Evolutionary conservation across 2,797 vertebrate genomes (phyloP), one percentile per base, ranked within the genome.

Genomic region (Denticeps clupeoides): DNA sequence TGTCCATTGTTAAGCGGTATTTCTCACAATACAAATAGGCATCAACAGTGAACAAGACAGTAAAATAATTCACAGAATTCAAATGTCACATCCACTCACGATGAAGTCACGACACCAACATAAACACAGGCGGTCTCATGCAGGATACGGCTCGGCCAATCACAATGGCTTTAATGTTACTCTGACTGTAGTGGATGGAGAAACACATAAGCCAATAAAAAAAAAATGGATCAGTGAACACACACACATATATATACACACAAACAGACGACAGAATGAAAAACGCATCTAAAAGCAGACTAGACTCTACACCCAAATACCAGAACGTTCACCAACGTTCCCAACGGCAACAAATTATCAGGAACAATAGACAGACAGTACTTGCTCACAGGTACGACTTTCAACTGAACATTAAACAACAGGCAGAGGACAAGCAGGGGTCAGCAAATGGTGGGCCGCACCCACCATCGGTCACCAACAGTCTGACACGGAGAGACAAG

Each of bases 241-340:
- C 7, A 38, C 9, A 13, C 7, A 33, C 13, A 33, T 6, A 33
- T 28, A 38, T 24, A 40, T 37, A 58, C 13, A 58, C 22, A 54
- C 1, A 41, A 16, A 45, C 13, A 12, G 16, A 10, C 38, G 28
- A 44, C 41, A 33, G 18, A 12, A 56, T 38, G 55, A 46, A 49
- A 45, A 15, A 32, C 47, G 24, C 55, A 59, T 56, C 60, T 63
- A 63, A 59, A 59, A 63, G 60, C 60, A 63, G 60, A 59, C 56
- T 12, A 19, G 13, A n/a, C 3, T 35, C 21, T 38, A 18, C 4
- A 21, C 38, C 8, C 2, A 38, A 21, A 38, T 19, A 38, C 35
- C 8, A 38, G 18, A 38, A 4, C 3, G 13, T 18, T 35, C 16
- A 35, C 6, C 3, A 7, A 5, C 18, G 7, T 19, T 35, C 11